Percentiles rank a stretch among this genome's conserved stretches.
These are phyloP conservation scores for Meloidogyne floridensis DNA, from an alignment of 1,140 invertebrate genomes.

Conservation along the genomic window DNA sequence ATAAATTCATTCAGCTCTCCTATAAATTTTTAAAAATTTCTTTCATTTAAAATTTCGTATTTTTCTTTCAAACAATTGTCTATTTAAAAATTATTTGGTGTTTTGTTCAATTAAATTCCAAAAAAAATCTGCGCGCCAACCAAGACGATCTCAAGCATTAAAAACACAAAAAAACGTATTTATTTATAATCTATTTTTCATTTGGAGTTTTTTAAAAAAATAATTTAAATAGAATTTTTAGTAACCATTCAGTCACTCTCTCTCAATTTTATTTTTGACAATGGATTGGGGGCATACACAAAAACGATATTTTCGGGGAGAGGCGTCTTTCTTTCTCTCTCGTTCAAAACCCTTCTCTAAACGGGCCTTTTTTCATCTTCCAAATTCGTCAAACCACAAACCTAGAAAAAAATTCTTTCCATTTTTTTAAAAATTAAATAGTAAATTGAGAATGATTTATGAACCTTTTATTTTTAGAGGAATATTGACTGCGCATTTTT, in stretches of 20 bases:
- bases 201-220: neutral
- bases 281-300: slow-evolving; percentile 1
- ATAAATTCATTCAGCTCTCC: too few relatives aligned
- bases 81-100: neutral
- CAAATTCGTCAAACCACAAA: neutral
- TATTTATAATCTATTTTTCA: neutral
- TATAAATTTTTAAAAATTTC: too few relatives aligned
- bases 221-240: neutral
- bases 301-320: neutral
- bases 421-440: too few relatives aligned
- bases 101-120: neutral
- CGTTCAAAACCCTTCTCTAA: neutral
- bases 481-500: too few relatives aligned
- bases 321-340: neutral
- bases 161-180: neutral
- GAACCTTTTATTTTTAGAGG: too few relatives aligned
- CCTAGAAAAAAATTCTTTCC: neutral
- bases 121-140: neutral
- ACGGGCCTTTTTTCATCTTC: neutral
- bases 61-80: too few relatives aligned
- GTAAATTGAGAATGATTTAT: too few relatives aligned
- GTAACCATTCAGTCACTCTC: neutral
- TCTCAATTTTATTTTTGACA: slow-evolving; percentile 1
- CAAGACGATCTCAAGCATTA: slow-evolving; percentile 3
- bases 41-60: too few relatives aligned